phyloP scores from a whole-genome alignment of 2,888 invertebrate species.

The Ypsolopha sequella region DNA sequence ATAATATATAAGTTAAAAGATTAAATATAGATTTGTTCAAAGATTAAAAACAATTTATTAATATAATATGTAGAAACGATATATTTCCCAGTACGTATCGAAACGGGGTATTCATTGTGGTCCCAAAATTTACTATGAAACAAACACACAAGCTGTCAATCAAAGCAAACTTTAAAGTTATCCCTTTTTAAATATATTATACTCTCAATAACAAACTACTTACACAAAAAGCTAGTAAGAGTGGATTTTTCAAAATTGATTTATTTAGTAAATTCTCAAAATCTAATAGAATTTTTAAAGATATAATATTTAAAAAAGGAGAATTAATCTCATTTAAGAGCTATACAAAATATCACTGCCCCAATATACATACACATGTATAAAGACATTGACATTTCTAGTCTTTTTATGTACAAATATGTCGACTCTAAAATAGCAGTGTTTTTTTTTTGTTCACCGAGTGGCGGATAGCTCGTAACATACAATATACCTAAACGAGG shows the following conservation, averaged over 20 bases:
- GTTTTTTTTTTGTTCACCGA: conserved; percentile 20
- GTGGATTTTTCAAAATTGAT: conserved; percentile 18
- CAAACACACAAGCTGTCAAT: conserved; percentile 44
- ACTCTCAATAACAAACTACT: conserved; percentile 34
- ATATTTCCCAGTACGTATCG: conserved; percentile 26
- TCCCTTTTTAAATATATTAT: neutral
- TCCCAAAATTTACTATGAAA: conserved; percentile 68
- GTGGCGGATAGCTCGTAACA: too few species aligned
- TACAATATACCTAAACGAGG: conserved; percentile 11
- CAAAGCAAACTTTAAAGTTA: neutral
- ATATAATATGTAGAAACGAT: conserved; percentile 10
- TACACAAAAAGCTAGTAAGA: conserved; percentile 49
- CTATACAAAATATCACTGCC: conserved; percentile 64
- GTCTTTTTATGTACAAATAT: conserved; percentile 52
- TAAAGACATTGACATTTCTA: conserved; percentile 29
- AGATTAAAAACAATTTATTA: neutral
- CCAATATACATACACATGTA: conserved; percentile 41
- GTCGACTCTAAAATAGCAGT: conserved; percentile 43
- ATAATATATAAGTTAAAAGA: conserved; percentile 10
- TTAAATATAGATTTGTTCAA: conserved; percentile 10
- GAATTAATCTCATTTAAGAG: conserved; percentile 30
- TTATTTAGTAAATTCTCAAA: conserved; percentile 13
- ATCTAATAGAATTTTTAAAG: conserved; percentile 20
- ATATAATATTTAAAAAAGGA: conserved; percentile 14
- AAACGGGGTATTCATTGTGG: conserved; percentile 41